Evolutionary conservation across 2,888 invertebrate genomes (phyloP).

Genomic region (Argynnis bischoffii): DNA sequence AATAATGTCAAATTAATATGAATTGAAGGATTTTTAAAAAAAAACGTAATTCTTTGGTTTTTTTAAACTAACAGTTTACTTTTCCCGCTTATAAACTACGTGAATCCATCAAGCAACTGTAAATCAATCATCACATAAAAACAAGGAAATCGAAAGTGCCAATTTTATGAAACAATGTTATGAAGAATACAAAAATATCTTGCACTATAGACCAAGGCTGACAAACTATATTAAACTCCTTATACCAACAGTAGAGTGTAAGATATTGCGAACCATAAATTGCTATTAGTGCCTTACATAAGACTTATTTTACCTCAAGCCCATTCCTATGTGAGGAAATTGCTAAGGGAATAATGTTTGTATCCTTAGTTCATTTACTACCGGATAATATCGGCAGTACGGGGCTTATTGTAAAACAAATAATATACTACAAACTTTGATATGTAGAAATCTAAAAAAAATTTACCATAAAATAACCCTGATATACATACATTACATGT

Average conservation of each 20-base stretch:
- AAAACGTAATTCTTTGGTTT: background rate
- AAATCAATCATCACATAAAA: constrained; percentile 24
- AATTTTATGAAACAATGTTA: constrained; percentile 22
- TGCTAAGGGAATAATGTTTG: too few relatives aligned
- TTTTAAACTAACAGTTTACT: background rate
- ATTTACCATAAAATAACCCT: too few relatives aligned
- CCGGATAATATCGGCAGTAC: too few relatives aligned
- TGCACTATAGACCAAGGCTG: constrained; percentile 11
- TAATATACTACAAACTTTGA: too few relatives aligned
- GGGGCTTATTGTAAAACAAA: too few relatives aligned
- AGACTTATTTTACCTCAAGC: too few relatives aligned
- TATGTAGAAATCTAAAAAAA: too few relatives aligned
- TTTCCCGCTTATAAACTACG: background rate
- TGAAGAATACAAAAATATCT: constrained; percentile 23
- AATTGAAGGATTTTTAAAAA: background rate
- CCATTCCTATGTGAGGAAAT: too few relatives aligned
- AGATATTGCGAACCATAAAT: background rate
- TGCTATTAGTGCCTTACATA: background rate
- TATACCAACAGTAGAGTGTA: background rate
- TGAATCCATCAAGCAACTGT: constrained; percentile 14
- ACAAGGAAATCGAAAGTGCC: constrained; percentile 27
- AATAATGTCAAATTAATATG: too few relatives aligned
- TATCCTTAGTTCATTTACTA: too few relatives aligned
- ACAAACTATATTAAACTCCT: constrained; percentile 7
- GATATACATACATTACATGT: too few relatives aligned